Evolutionary conservation across 2,797 vertebrate genomes (phyloP).

Genomic region (Adrianichthys oophorus): DNA sequence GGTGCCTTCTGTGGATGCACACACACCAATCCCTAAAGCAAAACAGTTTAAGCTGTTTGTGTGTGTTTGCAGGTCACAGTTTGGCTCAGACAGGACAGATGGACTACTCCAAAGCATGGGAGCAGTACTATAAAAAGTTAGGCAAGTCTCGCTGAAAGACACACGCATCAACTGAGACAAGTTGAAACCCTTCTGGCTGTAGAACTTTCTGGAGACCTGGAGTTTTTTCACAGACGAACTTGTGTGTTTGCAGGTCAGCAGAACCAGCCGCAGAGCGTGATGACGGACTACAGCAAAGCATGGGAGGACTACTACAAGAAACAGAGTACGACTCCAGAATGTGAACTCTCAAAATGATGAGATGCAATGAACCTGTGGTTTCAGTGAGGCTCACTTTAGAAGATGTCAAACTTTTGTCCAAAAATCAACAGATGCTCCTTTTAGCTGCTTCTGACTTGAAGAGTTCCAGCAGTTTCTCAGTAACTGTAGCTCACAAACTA

Average conservation of each 20-base stretch:
- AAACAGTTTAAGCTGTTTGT: slow-evolving; percentile 9
- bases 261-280: slow-evolving; percentile 90
- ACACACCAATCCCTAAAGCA: not conserved
- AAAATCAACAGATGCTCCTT: no score
- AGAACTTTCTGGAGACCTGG: no score
- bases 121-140: slow-evolving; percentile 68
- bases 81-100: slow-evolving; percentile 69
- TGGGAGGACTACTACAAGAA: slow-evolving; percentile 98
- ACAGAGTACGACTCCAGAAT: slow-evolving; percentile 80
- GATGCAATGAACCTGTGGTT: no score
- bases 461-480: no score
- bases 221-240: no score
- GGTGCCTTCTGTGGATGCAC: slow-evolving; percentile 1
- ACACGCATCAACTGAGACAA: not conserved
- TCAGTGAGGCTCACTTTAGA: no score
- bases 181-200: not conserved
- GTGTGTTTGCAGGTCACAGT: slow-evolving; percentile 59
- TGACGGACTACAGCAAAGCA: slow-evolving; percentile 93
- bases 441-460: no score
- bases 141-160: slow-evolving; percentile 39
- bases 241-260: slow-evolving; percentile 83
- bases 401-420: no score
- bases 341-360: not conserved
- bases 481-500: no score
- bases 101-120: slow-evolving; percentile 63